Conservation (phyloP, 2,113 vertebrate genomes). For the Pipra filicauda region DNA sequence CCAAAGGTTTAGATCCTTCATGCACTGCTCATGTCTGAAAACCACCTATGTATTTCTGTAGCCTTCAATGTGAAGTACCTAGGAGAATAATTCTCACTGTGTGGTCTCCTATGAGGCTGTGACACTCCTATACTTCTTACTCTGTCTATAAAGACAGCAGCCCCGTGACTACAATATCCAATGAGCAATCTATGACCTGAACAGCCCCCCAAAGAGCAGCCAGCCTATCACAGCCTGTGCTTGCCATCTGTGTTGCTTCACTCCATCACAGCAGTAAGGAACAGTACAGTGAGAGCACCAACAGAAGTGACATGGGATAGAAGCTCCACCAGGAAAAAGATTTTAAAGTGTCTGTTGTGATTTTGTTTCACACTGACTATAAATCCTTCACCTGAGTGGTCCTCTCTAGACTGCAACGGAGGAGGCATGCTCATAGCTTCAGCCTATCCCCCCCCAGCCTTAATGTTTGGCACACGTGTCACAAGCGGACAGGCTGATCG, state of each 20-base stretch:
- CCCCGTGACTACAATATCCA: neutral
- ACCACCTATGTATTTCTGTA: neutral
- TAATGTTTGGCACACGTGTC: neutral
- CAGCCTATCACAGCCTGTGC: neutral
- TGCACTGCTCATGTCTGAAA: neutral
- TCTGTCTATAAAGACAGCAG: neutral
- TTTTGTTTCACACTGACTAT: neutral
- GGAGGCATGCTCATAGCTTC: neutral
- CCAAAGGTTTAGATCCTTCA: neutral
- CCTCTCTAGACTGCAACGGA: neutral
- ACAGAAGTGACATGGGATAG: rapidly evolving
- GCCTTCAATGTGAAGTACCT: neutral
- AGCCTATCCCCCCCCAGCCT: neutral
- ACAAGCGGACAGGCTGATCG: neutral
- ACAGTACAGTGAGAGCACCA: neutral
- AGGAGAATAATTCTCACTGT: neutral
- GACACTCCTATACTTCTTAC: neutral
- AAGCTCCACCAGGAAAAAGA: neutral
- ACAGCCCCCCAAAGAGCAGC: rapidly evolving
- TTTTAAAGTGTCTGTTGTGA: neutral
- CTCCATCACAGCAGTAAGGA: neutral
- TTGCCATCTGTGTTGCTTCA: neutral
- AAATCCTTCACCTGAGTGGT: neutral
- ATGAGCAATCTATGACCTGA: neutral
- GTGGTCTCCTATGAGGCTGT: neutral